phyloP scores from a whole-genome alignment of 2,113 vertebrate species.

The Odontophorus gujanensis region DNA sequence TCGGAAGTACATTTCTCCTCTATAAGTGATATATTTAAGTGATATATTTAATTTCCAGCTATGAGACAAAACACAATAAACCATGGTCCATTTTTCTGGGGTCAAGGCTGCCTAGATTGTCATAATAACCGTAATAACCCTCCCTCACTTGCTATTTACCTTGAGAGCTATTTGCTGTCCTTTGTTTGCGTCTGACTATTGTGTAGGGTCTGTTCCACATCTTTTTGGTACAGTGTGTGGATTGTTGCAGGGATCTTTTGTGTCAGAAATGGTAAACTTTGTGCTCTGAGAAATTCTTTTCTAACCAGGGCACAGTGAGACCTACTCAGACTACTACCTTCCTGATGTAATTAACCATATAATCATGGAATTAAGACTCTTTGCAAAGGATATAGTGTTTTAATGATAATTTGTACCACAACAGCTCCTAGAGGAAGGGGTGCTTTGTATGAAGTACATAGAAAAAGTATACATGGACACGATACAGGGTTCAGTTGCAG shows the following conservation, averaged over 20 bases:
- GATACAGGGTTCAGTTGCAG: not conserved
- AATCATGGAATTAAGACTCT: constrained; percentile 63
- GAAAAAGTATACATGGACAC: not conserved
- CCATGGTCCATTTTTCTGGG: not conserved
- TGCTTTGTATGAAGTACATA: not conserved
- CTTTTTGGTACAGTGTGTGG: not conserved
- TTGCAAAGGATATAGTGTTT: constrained; percentile 42
- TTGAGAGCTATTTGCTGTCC: not conserved
- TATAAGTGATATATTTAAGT: not conserved
- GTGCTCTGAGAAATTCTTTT: not conserved
- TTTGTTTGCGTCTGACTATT: not conserved
- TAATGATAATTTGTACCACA: constrained; percentile 65
- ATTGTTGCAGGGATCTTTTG: not conserved
- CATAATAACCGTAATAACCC: not conserved
- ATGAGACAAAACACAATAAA: not conserved
- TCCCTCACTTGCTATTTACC: not conserved
- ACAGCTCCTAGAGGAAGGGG: constrained; percentile 53
- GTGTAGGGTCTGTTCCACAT: not conserved
- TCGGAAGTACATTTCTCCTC: not conserved
- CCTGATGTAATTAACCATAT: constrained; percentile 46
- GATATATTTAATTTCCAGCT: not conserved
- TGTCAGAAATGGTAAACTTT: not conserved
- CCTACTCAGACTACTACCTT: constrained; percentile 35
- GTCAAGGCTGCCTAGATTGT: not conserved
- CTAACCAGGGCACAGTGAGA: not conserved